Evolutionary conservation across 2,797 vertebrate genomes (phyloP), one percentile per base, ranked within the genome.

Genomic region (Sebastes diploproa): DNA sequence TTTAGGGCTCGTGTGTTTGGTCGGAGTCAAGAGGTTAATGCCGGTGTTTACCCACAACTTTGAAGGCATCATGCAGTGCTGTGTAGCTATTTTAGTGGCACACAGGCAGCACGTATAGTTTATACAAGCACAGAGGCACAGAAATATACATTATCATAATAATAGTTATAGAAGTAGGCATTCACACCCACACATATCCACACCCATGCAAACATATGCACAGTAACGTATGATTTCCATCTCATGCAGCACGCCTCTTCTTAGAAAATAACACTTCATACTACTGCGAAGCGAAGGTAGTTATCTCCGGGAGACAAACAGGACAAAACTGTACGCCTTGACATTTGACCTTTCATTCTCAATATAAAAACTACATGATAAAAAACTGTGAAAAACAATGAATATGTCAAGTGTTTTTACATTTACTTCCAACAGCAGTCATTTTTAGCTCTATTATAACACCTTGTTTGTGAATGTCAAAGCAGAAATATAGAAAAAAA

Each of bases 21-120:
- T 84, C 34, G 32, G 63, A 36, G 65, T 80, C 69, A 58, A 66
- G 81, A 85, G 87, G 54, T 81, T 77, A 70, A 77, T 82, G 65
- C n/a, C 76, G 76, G 85, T 88, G 86, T 91, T 88, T 66, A 25
- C 5, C 9, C 14, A 16, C 64, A 56, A 2, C 46, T 85, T 32
- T 50, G 13, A 86, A 68, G 56, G 52, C 12, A 8, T 60, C 36
- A 6, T 10, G 32, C 4, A 62, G 59, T 23, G 42, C 55, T 42
- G 10, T 62, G 8, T 67, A 7, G 58, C 25, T 54, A 23, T 14
- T 76, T 50, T 16, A 64, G 30, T 54, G 62, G 25, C 16, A 12
- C 16, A 76, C 13, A 60, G n/a, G 12, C 7, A 20, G 20, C 7
- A 62, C 42, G 30, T 65, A 27, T 30, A 54, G 23, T 50, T 22